Conservation (phyloP, 2,797 vertebrate species). For the Diceros bicornis region DNA sequence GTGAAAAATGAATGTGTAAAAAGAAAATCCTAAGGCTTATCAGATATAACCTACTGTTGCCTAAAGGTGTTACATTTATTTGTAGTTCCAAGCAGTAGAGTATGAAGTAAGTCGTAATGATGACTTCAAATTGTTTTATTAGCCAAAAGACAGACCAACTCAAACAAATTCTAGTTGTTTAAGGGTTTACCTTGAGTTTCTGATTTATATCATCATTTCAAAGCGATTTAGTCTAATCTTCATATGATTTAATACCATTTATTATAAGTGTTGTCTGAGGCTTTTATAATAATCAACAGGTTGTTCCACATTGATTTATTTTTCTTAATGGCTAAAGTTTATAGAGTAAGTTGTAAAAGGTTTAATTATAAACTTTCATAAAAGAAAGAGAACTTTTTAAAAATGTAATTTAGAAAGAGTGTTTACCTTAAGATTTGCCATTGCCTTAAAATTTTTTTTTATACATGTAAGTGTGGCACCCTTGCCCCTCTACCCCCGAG, state of each 20-base stretch:
- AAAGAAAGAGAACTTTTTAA: background rate
- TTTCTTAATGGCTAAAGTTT: conserved; percentile 43
- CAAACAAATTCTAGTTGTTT: conserved; percentile 33
- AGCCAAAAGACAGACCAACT: background rate
- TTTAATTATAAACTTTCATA: conserved; percentile 20
- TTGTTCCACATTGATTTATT: background rate
- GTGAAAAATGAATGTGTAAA: conserved; percentile 41
- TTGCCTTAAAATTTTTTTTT: background rate
- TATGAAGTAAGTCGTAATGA: background rate
- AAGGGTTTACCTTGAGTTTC: background rate
- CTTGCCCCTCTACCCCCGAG: background rate
- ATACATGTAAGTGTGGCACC: background rate
- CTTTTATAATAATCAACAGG: conserved; percentile 9
- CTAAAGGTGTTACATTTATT: background rate
- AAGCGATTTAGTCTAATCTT: conserved; percentile 34
- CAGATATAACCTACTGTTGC: background rate
- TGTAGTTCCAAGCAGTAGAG: background rate
- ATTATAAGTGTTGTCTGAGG: background rate
- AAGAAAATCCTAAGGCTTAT: background rate
- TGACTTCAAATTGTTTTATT: background rate
- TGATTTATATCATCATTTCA: conserved; percentile 25
- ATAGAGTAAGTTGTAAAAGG: background rate
- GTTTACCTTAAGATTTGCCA: conserved; percentile 19
- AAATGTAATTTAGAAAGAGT: conserved; percentile 11
- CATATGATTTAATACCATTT: background rate